Base-by-base conservation (phyloP, 2,888 invertebrate genomes). In the Idaea aversata region DNA sequence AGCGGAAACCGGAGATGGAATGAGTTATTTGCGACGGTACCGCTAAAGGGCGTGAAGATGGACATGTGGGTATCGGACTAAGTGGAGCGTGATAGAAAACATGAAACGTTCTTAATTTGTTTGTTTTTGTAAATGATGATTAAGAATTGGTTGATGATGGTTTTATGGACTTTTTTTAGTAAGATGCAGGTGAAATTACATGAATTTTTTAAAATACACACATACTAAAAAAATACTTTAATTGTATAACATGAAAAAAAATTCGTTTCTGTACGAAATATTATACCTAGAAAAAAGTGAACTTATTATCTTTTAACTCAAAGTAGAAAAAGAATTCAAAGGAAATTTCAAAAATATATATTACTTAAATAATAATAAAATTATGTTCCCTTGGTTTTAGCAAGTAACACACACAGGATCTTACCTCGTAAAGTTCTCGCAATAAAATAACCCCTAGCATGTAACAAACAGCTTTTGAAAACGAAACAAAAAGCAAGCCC, bases 1-100 rank as follows among this genome's bases (percentile, higher is more conserved):
- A 83, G 83, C 83, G 86, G 90, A 88, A 91, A 89, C 87, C 75
- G 81, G 90, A 88, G 87, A 88, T 88, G 88, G 84, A 84, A 83
- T 83, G 84, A 81, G 85, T 83, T 86, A 85, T 88, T 86, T 85
- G 90, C 87, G 82, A 87, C 83, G 80, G 77, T 78, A 77, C 76
- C 72, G 81, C 78, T 79, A 74, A 81, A 74, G 78, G 79, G 76
- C 77, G 71, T 74, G 72, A 74, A 74, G 74, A 75, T 71, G 67
- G 72, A 74, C 72, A 67, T 63, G 66, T 63, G 65, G 65, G 67
- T 65, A 69, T 69, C 66, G 68, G 67, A 59, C 65, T 62, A 67
- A 73, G 69, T 67, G 72, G 68, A 66, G 71, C 69, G 67, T 67
- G 67, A 64, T 61, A 63, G 57, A 65, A 70, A 66, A 59, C 69